Base-by-base conservation (phyloP, 2,113 vertebrate genomes). In the Climacteris rufus region DNA sequence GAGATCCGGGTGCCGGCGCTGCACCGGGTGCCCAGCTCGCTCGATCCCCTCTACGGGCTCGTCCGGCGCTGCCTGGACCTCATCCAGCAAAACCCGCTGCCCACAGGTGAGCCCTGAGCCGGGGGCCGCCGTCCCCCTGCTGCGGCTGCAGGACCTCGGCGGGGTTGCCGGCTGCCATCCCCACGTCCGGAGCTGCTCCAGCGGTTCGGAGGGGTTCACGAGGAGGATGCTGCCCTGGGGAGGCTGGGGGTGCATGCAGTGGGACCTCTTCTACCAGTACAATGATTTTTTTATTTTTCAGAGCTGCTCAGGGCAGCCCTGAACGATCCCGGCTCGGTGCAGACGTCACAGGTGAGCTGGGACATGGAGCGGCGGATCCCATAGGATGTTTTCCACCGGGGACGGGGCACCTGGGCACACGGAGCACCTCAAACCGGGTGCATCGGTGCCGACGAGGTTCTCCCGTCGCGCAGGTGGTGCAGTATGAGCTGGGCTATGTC, bases 401-500 rank as follows among this genome's bases (percentile, higher is more conserved):
- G 33, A 18, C 1, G 1, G 68, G 72, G 47, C n/a, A 25, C 12
- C 39, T 0, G 75, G 56, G 61, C 33, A 9, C 64, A 9, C 0
- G 2, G n/a, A 44, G 70, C 27, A 2, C 65, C 75, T 66, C 39
- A 8, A 54, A 18, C 33, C 6, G 9, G 16, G 39, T 3, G 68
- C 30, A 2, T 6, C 0, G 3, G 22, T n/a, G 59, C 54, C 3
- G 6, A 39, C 5, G 1, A 0, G 13, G 45, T n/a, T 72, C 21
- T 90, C 3, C 15, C 15, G 1, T 13, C 28, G 4, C 28, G 1
- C 63, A 99, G 98, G 97, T 99, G 91, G 84, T 98, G 76, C 97
- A 82, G 28, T 99, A 98, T 4, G 97, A 98, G 92, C 97, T 97
- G 1, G 98, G 98, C 78, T 99, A 98, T 1, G 53, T 98, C 4